Percentiles rank a stretch among this genome's conserved stretches.
Conservation (phyloP, 2,113 vertebrate genomes). For the Podilymbus podiceps region DNA sequence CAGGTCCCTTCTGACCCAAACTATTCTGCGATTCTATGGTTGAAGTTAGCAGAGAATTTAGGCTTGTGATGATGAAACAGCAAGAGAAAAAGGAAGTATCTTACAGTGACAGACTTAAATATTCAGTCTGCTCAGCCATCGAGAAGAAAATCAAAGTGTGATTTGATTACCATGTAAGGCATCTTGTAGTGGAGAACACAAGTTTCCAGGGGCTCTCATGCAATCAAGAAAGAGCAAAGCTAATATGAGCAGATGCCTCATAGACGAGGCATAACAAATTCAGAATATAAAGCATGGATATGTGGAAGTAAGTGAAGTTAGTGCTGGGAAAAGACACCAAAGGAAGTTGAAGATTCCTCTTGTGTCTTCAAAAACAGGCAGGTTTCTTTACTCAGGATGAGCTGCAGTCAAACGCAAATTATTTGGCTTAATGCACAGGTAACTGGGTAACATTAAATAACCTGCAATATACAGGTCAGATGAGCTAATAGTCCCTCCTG, state of each 20-base stretch:
- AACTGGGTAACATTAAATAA: background rate
- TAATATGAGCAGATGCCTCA: background rate
- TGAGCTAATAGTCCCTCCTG: conserved; percentile 30
- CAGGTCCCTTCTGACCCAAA: too few species aligned
- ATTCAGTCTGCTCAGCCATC: background rate
- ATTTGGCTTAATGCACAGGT: background rate
- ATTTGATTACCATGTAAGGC: background rate
- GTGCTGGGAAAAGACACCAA: background rate
- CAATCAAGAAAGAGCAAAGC: background rate
- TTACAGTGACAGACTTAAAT: background rate
- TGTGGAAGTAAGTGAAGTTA: background rate
- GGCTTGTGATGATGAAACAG: background rate
- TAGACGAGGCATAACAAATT: background rate
- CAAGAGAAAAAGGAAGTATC: background rate
- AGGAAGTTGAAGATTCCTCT: background rate
- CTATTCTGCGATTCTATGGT: too few species aligned
- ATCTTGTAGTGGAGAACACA: background rate
- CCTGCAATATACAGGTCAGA: background rate
- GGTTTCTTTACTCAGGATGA: background rate
- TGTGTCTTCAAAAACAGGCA: background rate
- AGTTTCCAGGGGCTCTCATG: background rate
- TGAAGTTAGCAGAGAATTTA: background rate
- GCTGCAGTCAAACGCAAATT: background rate
- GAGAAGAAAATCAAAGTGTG: background rate
- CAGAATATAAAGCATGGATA: background rate